phyloP scores from a whole-genome alignment of 1,140 invertebrate species.

The Pemphigus obesinymphae region DNA sequence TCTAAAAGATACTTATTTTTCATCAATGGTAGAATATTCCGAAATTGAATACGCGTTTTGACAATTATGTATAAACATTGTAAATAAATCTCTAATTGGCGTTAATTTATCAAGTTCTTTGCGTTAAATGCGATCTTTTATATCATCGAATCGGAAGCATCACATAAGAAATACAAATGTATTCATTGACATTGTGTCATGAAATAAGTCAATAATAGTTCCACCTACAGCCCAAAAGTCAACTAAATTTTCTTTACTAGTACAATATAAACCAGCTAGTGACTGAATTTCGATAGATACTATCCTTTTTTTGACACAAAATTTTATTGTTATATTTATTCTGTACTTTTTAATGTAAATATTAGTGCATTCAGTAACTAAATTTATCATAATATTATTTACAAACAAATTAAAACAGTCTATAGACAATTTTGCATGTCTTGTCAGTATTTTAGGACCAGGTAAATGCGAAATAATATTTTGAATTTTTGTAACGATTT shows the following conservation, averaged over 20 bases:
- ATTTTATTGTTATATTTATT: background rate
- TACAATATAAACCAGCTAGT: background rate
- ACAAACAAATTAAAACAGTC: background rate
- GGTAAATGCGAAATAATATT: background rate
- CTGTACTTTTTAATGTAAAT: background rate
- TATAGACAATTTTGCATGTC: background rate
- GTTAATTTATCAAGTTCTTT: conserved; percentile 48
- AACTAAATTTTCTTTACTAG: background rate
- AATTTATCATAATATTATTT: background rate
- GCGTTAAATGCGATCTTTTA: conserved; percentile 34
- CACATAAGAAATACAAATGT: background rate
- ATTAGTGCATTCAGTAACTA: conserved; percentile 2
- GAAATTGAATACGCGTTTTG: conserved; percentile 7
- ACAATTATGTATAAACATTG: conserved; percentile 42
- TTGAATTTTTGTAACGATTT: background rate
- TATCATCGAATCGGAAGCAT: background rate
- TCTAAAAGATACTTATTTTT: conserved; percentile 50
- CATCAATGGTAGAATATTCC: conserved; percentile 51
- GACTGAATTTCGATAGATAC: background rate
- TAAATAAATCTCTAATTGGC: conserved; percentile 43
- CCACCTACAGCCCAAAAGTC: background rate
- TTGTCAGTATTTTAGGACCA: background rate
- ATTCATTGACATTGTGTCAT: background rate
- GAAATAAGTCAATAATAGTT: background rate
- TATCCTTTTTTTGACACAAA: background rate